Base-by-base conservation (phyloP, 2,888 invertebrate species). In the Catocala sponsa region DNA sequence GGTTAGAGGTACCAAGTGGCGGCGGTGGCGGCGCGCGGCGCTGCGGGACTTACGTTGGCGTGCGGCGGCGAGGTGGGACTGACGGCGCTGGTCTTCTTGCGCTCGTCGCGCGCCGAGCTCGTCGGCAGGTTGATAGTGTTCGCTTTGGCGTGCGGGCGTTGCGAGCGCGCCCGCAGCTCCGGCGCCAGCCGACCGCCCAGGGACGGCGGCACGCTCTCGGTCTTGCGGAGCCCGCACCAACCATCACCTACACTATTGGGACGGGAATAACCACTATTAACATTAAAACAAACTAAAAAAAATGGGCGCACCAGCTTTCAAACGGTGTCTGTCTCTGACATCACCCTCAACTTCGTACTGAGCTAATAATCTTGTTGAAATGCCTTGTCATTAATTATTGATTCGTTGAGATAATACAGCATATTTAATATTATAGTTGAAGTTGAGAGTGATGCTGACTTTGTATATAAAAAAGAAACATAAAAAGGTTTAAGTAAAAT, bases 121-220 rank as follows among this genome's bases (percentile, higher is more conserved):
- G 95, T 93, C 4, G 96, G 96, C 69, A 95, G 92, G 83, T 95
- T 95, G 82, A 96, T 95, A 35, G 95, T 96, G 86, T 95, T 95
- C 32, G 95, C 95, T 81, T 94, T 94, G 44, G 89, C 85, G 86
- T 94, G 94, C 15, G 94, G 90, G 53, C 93, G 86, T 82, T 91
- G 92, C 35, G 87, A 78, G 59, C 93, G 89, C 56, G 82, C 80
- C 41, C 91, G 87, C 59, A 90, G 73, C 74, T 92, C 92, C 10
- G 89, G 85, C 64, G 85, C 88, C 59, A 90, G 80, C 49, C 88
- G 82, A 53, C 85, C 89, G 69, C 90, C 91, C 79, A 91, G 67
- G 12, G 89, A 87, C 56, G 91, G 91, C 66, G 92, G 92, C 72
- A 92, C 91, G 78, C 92, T 91, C 84, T 91, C 91, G 46, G 91